Base-by-base conservation (phyloP, 2,888 invertebrate species). In the Sepiola atlantica region DNA sequence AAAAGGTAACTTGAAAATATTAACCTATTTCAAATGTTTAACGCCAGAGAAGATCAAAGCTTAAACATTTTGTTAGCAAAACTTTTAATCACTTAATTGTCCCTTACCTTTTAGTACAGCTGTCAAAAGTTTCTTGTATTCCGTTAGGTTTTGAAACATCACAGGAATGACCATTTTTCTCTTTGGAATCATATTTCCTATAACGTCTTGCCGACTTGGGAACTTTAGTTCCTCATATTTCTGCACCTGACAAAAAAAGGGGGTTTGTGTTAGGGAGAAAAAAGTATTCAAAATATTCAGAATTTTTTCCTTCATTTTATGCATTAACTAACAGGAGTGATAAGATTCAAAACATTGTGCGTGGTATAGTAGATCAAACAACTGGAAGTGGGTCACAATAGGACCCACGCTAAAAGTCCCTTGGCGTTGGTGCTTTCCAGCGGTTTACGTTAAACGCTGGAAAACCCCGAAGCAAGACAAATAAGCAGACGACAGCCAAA, bases 51-150 rank as follows among this genome's bases (percentile, higher is more conserved):
- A 77, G 1, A 28, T 12, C 12, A 77, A 77, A 77, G 4, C 77
- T 28, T 77, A 28, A 77, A 77, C 24, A 10, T 61, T 24, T 61
- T 21, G 28, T 28, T 61, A 24, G 10, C 24, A 61, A 24, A 28
- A 28, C 24, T 24, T 77, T 77, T 94, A 93, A 28, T 93, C 91
- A 92, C 35, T 35, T 54, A 93, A 90, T 54, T 32, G 28, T 57
- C 28, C 21, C 55, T 94, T 94, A 96, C 96, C 96, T 95, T 94
- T 95, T 3, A 96, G 94, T 18, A 95, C 95, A n/a, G 96, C 95
- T 55, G 94, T 95, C 18, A 96, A 95, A 77, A 95, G 94, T 92
- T 96, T 95, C 94, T 96, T 96, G 95, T 96, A 96, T n/a, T 92
- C 94, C 57, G 93, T 93, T 0, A 95, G 94, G 28, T 95, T 95